Evolutionary conservation across 1,140 invertebrate genomes (phyloP).

Genomic region (Hetaerina americana): DNA sequence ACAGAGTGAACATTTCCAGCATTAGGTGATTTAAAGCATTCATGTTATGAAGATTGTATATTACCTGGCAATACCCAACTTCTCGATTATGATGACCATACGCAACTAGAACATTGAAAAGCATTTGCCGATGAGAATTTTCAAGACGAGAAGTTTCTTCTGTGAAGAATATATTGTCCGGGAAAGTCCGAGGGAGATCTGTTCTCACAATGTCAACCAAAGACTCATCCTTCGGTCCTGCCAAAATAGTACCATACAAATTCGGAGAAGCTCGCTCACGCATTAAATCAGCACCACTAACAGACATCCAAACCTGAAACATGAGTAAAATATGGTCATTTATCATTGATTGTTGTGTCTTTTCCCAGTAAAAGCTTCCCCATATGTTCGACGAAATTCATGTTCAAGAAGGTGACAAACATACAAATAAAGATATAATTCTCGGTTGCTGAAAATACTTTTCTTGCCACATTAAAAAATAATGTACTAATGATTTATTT

Average conservation of each 20-base stretch:
- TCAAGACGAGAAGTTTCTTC: slow-evolving; percentile 41
- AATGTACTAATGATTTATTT: no score
- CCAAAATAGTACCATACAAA: slow-evolving; percentile 49
- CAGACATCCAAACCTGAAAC: slow-evolving; percentile 62
- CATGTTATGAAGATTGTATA: slow-evolving; percentile 3
- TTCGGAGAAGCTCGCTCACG: slow-evolving; percentile 42
- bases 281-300: slow-evolving; percentile 61
- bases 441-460: no score
- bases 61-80: slow-evolving; percentile 80
- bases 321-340: no score
- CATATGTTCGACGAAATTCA: no score
- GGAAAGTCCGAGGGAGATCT: slow-evolving; percentile 79
- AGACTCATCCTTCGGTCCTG: slow-evolving; percentile 22
- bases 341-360: no score
- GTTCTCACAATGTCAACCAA: slow-evolving; percentile 67
- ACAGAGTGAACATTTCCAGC: no score
- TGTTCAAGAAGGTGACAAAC: no score
- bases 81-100: slow-evolving; percentile 76
- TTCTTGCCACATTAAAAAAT: no score
- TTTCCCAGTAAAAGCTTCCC: no score
- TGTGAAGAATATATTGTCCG: slow-evolving; percentile 80
- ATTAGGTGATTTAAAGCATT: no score
- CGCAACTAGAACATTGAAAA: slow-evolving; percentile 77
- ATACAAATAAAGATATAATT: no score
- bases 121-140: slow-evolving; percentile 35